Percentiles rank a stretch among this genome's conserved stretches.
Conservation (phyloP, 1,140 invertebrate species). For the Calycopis cecrops region DNA sequence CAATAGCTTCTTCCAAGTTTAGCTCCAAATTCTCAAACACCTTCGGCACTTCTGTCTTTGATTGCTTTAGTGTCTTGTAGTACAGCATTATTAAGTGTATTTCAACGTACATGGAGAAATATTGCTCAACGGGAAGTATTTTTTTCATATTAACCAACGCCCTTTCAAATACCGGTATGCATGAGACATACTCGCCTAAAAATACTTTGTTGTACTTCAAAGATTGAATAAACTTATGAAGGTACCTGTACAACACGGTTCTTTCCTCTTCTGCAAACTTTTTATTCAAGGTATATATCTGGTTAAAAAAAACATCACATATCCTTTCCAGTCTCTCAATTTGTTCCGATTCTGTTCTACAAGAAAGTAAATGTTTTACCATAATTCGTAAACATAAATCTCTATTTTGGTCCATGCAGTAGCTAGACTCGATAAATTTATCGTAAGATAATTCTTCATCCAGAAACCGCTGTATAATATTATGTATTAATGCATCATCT, state of each 20-base stretch:
- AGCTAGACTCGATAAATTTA: neutral
- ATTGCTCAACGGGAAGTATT: slow-evolving; percentile 32
- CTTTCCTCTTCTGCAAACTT: slow-evolving; percentile 11
- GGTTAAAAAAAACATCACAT: slow-evolving; percentile 34
- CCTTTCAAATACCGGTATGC: slow-evolving; percentile 36
- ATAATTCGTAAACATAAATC: slow-evolving; percentile 34
- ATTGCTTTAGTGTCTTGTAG: too few species aligned
- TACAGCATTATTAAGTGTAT: slow-evolving; percentile 47
- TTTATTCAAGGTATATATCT: slow-evolving; percentile 20
- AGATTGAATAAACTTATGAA: slow-evolving; percentile 26
- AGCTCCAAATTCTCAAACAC: slow-evolving; percentile 27
- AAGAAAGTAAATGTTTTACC: slow-evolving; percentile 38
- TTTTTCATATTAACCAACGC: slow-evolving; percentile 31
- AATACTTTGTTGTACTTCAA: too few species aligned
- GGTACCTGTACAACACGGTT: slow-evolving; percentile 16
- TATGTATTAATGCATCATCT: slow-evolving; percentile 19
- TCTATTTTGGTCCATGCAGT: neutral
- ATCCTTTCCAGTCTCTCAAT: slow-evolving; percentile 28
- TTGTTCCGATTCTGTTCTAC: slow-evolving; percentile 31
- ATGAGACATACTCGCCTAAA: slow-evolving; percentile 31
- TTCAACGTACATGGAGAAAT: slow-evolving; percentile 33
- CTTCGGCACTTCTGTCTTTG: slow-evolving; percentile 29
- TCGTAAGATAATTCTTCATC: neutral
- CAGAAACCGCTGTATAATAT: slow-evolving; percentile 28
- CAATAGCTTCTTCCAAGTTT: slow-evolving; percentile 28